phyloP scores from a whole-genome alignment of 2,888 invertebrate species.

The Acleris emargana region DNA sequence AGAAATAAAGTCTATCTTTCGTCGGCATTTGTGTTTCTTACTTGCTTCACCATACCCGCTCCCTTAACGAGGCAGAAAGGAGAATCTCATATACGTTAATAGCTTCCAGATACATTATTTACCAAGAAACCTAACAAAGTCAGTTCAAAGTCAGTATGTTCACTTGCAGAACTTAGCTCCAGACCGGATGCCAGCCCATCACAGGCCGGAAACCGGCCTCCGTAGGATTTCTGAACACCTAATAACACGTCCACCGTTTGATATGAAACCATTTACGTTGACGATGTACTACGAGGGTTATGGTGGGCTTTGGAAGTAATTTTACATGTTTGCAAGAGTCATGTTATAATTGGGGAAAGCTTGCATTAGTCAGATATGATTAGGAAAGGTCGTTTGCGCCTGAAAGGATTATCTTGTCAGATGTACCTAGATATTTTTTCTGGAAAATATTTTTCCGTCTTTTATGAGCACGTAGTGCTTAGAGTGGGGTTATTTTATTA shows the following conservation, averaged over 20 bases:
- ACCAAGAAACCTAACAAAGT: slow-evolving; percentile 9
- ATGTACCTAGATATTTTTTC: neutral
- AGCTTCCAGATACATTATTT: neutral
- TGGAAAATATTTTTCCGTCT: neutral
- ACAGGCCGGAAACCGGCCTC: slow-evolving; percentile 15
- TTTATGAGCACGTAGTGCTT: too few relatives aligned
- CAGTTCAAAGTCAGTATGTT: slow-evolving; percentile 17
- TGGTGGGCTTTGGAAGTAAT: too few relatives aligned
- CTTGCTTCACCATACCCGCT: too few relatives aligned
- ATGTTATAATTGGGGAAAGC: too few relatives aligned
- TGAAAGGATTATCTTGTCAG: too few relatives aligned
- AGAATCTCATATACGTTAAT: too few relatives aligned
- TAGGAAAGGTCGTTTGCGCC: neutral
- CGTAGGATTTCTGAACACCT: neutral
- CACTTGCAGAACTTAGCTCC: slow-evolving; percentile 16
- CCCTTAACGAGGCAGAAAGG: too few relatives aligned
- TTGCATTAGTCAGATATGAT: neutral
- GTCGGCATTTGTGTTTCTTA: too few relatives aligned
- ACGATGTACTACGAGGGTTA: neutral
- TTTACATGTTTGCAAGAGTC: too few relatives aligned
- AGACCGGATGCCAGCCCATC: slow-evolving; percentile 22
- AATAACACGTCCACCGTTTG: slow-evolving; percentile 12
- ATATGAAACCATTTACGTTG: neutral
- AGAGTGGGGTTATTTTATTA: too few relatives aligned
- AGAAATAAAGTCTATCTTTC: too few relatives aligned